These are phyloP conservation scores for Aquatica leii DNA, from an alignment of 2,888 invertebrate species.

Conservation along the genomic window DNA sequence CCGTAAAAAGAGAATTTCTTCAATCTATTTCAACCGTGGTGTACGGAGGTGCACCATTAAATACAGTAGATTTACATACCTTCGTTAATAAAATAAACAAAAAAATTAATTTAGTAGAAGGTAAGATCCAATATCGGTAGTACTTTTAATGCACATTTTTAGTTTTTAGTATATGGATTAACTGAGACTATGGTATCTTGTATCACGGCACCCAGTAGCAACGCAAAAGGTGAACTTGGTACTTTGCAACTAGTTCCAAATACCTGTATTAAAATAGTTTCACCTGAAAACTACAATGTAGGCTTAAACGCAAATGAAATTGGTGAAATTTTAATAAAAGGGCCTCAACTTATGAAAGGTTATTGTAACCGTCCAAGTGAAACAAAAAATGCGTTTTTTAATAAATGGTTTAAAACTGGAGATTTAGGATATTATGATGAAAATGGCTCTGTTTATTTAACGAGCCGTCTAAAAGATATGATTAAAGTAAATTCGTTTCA, in stretches of 20 bases:
- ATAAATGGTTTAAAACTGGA: conserved; percentile 80
- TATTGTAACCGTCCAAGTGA: conserved; percentile 80
- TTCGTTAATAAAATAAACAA: neutral
- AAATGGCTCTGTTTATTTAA: conserved; percentile 71
- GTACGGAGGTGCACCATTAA: neutral
- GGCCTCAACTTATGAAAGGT: conserved; percentile 84
- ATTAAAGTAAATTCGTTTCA: conserved; percentile 69
- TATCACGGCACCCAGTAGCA: conserved; percentile 20
- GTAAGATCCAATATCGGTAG: neutral
- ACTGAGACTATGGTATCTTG: conserved; percentile 69
- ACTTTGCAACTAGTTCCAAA: conserved; percentile 63
- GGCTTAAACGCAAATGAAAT: conserved; percentile 57
- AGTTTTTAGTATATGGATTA: conserved; percentile 71
- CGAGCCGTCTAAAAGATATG: conserved; percentile 76
- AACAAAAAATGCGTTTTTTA: conserved; percentile 71
- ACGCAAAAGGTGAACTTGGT: conserved; percentile 63
- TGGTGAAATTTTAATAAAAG: conserved; percentile 79
- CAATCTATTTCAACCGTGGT: neutral
- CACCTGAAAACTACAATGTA: conserved; percentile 54
- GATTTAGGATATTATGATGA: conserved; percentile 68
- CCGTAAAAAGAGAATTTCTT: neutral
- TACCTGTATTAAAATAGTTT: conserved; percentile 71
- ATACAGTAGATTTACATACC: neutral
- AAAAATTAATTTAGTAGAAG: neutral
- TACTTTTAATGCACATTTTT: neutral